A percentile compares a stretch with the other conserved stretches of the same genome.
Conservation (phyloP, 37 sponge, comb jelly and placozoan genomes). For the Ianthella basta region DNA sequence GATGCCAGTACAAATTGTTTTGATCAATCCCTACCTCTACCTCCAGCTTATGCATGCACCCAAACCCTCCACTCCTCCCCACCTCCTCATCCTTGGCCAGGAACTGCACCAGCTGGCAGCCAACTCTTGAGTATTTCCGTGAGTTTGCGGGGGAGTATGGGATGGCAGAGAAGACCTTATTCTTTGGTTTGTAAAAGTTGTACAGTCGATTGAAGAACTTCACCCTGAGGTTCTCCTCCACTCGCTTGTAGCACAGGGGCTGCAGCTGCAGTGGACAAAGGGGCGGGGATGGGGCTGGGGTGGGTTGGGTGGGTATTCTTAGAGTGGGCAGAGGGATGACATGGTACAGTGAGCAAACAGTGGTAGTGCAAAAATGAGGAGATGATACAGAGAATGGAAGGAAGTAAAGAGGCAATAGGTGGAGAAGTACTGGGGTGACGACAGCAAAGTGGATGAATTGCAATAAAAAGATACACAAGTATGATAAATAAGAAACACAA, state of each 20-base stretch:
- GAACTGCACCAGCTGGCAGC: slow-evolving; percentile 64
- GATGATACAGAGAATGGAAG: no score
- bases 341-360: not conserved
- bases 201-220: slow-evolving; percentile 76
- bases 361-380: not conserved
- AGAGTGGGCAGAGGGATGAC: not conserved
- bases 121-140: slow-evolving; percentile 65
- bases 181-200: slow-evolving; percentile 80
- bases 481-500: no score
- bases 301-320: not conserved
- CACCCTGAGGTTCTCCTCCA: slow-evolving; percentile 37
- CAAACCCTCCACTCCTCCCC: not conserved
- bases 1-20: no score
- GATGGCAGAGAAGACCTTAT: slow-evolving; percentile 58
- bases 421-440: no score
- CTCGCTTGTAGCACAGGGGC: not conserved
- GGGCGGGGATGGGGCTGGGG: not conserved
- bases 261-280: slow-evolving; percentile 18
- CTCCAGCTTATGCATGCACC: no score
- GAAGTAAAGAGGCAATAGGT: no score
- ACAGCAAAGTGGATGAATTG: no score
- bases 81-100: slow-evolving; percentile 62
- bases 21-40: no score
- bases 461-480: no score
- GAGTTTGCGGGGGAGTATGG: slow-evolving; percentile 41